Conservation (phyloP, 2,113 vertebrate species). For the Penelope pileata region DNA sequence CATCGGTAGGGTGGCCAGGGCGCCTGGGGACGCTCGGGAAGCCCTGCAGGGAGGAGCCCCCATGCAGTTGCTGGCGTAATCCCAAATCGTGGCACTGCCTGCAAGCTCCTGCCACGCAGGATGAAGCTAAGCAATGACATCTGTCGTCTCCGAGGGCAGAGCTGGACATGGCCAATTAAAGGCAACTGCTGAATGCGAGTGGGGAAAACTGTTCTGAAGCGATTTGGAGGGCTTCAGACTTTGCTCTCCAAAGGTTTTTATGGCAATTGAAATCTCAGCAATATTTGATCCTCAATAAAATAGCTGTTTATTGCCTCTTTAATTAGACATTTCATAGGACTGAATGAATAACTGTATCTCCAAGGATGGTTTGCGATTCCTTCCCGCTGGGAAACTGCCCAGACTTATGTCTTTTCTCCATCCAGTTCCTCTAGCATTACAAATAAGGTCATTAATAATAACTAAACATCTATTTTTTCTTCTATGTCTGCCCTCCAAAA, state of each 20-base stretch:
- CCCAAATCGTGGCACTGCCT: not conserved
- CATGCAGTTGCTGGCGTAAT: not conserved
- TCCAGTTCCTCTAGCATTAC: conserved; percentile 19
- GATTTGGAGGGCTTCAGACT: conserved; percentile 25
- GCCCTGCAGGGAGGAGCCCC: not conserved
- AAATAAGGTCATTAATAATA: conserved; percentile 52
- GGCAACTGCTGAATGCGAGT: not conserved
- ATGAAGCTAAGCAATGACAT: not conserved
- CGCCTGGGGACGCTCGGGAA: not conserved
- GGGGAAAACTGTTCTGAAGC: not conserved
- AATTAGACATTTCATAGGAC: conserved; percentile 63
- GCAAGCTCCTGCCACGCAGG: not conserved
- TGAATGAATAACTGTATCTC: conserved; percentile 56
- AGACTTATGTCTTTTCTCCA: conserved; percentile 20
- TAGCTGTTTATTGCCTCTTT: conserved; percentile 54
- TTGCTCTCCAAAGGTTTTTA: conserved; percentile 49
- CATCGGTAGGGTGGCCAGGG: not conserved
- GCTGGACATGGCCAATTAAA: conserved; percentile 24
- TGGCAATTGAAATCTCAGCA: conserved; percentile 43
- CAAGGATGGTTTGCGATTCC: conserved; percentile 43
- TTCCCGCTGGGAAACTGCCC: conserved; percentile 49
- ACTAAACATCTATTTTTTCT: conserved; percentile 44
- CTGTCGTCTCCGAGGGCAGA: not conserved
- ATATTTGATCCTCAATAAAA: conserved; percentile 54
- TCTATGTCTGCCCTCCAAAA: conserved; percentile 19